These are phyloP conservation scores for Matsumyia berberina DNA, from an alignment of 2,888 invertebrate genomes.

Conservation along the genomic window DNA sequence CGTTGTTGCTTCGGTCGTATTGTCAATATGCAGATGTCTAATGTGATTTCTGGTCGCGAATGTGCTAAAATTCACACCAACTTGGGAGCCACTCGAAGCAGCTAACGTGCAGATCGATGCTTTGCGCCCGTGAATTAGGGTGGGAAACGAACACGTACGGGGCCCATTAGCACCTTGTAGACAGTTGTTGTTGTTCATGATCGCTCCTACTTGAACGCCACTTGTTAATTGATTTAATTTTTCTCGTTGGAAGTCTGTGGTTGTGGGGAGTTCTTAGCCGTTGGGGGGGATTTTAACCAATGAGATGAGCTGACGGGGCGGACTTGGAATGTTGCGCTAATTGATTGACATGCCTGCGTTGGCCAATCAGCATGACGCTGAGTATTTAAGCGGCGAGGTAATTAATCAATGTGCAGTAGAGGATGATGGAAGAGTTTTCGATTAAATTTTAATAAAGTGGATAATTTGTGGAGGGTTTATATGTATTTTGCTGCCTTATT, in stretches of 20 bases:
- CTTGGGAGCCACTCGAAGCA: constrained; percentile 30
- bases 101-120: constrained; percentile 18
- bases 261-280: constrained; percentile 35
- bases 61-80: constrained; percentile 76
- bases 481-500: background rate
- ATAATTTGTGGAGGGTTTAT: background rate
- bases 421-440: background rate
- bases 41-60: constrained; percentile 59
- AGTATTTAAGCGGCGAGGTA: constrained; percentile 16
- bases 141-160: constrained; percentile 62
- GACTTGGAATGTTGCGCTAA: constrained; percentile 56
- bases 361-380: constrained; percentile 60
- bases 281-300: constrained; percentile 53
- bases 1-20: constrained; percentile 13
- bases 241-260: constrained; percentile 20
- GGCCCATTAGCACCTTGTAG: constrained; percentile 71
- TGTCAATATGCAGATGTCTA: constrained; percentile 69
- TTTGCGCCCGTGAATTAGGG: constrained; percentile 60
- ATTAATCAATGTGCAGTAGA: constrained; percentile 1
- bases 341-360: constrained; percentile 48
- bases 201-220: constrained; percentile 63
- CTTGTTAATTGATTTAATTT: constrained; percentile 67
- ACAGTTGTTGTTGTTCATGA: constrained; percentile 65
- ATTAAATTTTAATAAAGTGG: constrained; percentile 2
- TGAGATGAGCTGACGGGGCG: constrained; percentile 63